Conservation (phyloP, 2,113 vertebrate genomes). For the Aphelocoma coerulescens region DNA sequence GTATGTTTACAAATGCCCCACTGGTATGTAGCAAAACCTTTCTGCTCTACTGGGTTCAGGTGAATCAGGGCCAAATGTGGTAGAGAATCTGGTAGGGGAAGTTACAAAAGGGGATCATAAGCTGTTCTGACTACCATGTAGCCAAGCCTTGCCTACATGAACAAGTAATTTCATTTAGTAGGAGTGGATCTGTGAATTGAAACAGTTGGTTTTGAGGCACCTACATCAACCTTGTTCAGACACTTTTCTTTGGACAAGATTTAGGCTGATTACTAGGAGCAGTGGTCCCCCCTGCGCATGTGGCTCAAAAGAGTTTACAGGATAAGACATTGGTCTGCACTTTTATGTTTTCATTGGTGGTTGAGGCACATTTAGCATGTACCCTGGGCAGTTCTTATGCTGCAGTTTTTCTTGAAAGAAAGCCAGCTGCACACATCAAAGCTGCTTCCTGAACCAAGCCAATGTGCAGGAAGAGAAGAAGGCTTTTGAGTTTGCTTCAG, state of each 20-base stretch:
- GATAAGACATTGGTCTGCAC: background rate
- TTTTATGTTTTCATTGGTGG: background rate
- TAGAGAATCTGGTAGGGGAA: background rate
- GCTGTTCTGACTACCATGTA: background rate
- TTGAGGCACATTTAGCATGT: background rate
- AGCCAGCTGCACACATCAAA: background rate
- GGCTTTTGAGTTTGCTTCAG: background rate
- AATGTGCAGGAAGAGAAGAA: background rate
- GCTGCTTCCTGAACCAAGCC: background rate
- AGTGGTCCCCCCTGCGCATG: accelerated
- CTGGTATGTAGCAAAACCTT: background rate
- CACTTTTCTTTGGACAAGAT: background rate
- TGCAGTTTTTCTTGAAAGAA: background rate
- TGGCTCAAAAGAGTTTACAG: background rate
- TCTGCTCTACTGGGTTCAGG: background rate
- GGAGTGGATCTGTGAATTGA: background rate
- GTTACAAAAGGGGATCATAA: background rate
- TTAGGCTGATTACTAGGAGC: background rate
- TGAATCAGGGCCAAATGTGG: background rate
- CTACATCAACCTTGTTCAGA: background rate
- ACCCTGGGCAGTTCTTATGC: background rate
- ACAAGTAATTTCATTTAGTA: background rate
- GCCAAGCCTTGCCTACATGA: background rate
- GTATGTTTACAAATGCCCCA: background rate
- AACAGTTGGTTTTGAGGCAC: background rate